These are phyloP conservation scores for Aurelia coerulea DNA, from an alignment of 30 jellyfish, hydroid and myxozoan species.

Conservation along the genomic window DNA sequence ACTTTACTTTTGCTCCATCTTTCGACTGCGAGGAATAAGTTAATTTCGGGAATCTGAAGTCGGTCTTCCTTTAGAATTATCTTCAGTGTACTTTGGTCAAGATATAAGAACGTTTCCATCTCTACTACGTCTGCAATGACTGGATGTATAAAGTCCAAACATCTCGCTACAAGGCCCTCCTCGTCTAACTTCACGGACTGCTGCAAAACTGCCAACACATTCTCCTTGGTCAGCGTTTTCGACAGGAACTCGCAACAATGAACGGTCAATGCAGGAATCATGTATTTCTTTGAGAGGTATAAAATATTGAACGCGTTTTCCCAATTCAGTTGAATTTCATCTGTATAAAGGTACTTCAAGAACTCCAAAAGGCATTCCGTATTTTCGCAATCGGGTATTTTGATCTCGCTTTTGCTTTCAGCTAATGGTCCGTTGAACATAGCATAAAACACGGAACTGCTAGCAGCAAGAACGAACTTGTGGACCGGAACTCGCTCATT, in stretches of 20 bases:
- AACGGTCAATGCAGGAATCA: conserved; percentile 48
- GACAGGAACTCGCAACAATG: conserved; percentile 52
- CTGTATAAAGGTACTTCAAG: conserved; percentile 40
- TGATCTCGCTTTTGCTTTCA: conserved; percentile 37
- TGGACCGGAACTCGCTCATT: conserved; percentile 56
- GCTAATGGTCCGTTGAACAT: conserved; percentile 67
- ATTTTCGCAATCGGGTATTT: conserved; percentile 50
- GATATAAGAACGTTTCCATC: conserved; percentile 60
- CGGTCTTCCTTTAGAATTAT: conserved; percentile 53
- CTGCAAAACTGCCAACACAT: conserved; percentile 61
- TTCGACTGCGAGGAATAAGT: conserved; percentile 40
- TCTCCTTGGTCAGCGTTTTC: conserved; percentile 53
- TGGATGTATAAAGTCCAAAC: conserved; percentile 61
- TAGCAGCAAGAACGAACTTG: conserved; percentile 56
- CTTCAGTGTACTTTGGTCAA: conserved; percentile 39
- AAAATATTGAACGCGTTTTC: conserved; percentile 47
- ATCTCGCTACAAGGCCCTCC: conserved; percentile 15
- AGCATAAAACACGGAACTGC: conserved; percentile 68
- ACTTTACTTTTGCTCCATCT: conserved; percentile 57
- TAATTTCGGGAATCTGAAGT: conserved; percentile 47
- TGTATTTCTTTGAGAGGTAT: conserved; percentile 57
- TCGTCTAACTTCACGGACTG: conserved; percentile 67
- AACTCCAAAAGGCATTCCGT: conserved; percentile 48
- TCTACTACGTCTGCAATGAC: conserved; percentile 41
- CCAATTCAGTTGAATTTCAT: conserved; percentile 48